Evolutionary conservation across 2,888 invertebrate genomes (phyloP), one percentile per base, ranked within the genome.

Genomic region (Bhutanitis thaidina): DNA sequence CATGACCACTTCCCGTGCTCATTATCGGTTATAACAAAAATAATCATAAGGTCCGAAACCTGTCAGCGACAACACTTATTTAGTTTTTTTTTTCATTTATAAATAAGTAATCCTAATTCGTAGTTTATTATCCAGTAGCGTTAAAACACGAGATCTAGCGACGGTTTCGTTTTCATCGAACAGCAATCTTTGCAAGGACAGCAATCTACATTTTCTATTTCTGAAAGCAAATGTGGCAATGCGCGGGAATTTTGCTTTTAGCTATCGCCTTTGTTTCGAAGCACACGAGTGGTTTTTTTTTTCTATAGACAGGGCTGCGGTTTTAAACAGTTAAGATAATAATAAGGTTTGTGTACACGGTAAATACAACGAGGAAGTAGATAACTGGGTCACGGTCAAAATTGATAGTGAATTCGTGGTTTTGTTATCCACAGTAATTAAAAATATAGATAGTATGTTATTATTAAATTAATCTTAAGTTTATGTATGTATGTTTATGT

Each of bases 381-480:
- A 58, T 57, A 74, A 67, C 62, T 74, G 52, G 79, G 77, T 77
- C 77, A 78, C 53, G 74, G 75, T 67, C 66, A 62, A 59, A 73
- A 71, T 69, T 67, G 67, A 72, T 71, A 72, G 52, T 55, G 61
- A 40, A 49, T 29, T 52, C 45, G 43, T 48, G 48, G 53, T 58
- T 45, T 48, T 43, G 30, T 38, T 44, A 27, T 52, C 55, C 50
- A 43, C 25, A 20, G 39, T 14, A 34, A 13, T 3, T 13, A 12
- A n/a, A n/a, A n/a, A n/a, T n/a, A n/a, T n/a, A n/a, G n/a, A n/a
- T n/a, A n/a, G n/a, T n/a, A n/a, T n/a, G n/a, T n/a, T n/a, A n/a
- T n/a, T n/a, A n/a, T n/a, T n/a, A n/a, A n/a, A n/a, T n/a, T n/a
- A n/a, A n/a, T n/a, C n/a, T n/a, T n/a, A n/a, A n/a, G n/a, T n/a